These are phyloP conservation scores for Eulithis testata DNA, from an alignment of 2,888 invertebrate species.

Conservation along the genomic window DNA sequence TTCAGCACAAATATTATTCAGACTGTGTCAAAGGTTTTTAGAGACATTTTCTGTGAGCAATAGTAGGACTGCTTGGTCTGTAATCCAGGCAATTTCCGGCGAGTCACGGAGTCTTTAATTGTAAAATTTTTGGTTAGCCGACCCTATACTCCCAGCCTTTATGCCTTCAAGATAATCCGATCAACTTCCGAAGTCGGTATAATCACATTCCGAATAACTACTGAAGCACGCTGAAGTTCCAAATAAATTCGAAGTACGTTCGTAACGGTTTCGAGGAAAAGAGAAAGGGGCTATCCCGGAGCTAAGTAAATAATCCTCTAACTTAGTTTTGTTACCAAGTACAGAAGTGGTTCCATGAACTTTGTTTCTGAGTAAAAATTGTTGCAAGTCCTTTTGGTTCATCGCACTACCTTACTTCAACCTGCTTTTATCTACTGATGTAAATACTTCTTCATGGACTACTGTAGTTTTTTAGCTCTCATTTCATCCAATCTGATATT, in stretches of 20 bases:
- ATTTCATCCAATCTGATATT: not conserved
- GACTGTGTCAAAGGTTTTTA: too few relatives aligned
- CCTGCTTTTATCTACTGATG: not conserved
- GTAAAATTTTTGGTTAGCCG: not conserved
- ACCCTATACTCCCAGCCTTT: constrained; percentile 4
- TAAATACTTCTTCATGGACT: not conserved
- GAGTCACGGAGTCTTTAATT: too few relatives aligned
- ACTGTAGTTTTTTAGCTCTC: constrained; percentile 2
- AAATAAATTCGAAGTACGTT: constrained; percentile 29
- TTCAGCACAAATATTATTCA: too few relatives aligned
- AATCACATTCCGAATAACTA: constrained; percentile 4
- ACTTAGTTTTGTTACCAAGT: constrained; percentile 14
- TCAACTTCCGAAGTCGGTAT: constrained; percentile 11
- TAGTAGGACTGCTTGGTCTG: too few relatives aligned
- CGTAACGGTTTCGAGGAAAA: constrained; percentile 6
- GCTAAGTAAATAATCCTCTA: constrained; percentile 7
- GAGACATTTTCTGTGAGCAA: too few relatives aligned
- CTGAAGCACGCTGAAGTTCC: constrained; percentile 12
- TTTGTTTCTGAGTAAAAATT: constrained; percentile 14
- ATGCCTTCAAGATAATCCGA: constrained; percentile 35
- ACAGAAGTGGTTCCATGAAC: constrained; percentile 14
- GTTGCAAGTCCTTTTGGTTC: constrained; percentile 11
- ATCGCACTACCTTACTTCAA: constrained; percentile 2
- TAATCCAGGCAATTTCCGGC: too few relatives aligned
- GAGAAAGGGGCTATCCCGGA: not conserved